Conservation (phyloP, 2,888 invertebrate species). For the Prenolepis imparis region DNA sequence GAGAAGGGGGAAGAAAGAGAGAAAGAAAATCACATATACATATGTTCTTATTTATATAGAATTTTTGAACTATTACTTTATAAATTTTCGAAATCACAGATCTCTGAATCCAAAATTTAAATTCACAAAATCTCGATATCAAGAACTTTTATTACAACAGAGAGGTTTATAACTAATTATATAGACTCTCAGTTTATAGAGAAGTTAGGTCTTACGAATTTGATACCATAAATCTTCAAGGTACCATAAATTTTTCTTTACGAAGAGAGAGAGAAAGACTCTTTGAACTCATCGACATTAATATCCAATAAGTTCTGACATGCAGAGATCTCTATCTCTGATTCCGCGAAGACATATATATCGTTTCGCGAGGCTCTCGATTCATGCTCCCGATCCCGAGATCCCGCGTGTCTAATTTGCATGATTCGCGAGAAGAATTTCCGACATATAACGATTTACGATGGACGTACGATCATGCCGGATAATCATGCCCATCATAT, state of each 20-base stretch:
- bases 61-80: not conserved
- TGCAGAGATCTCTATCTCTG: not conserved
- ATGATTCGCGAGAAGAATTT: constrained; percentile 62
- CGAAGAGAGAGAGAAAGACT: too few species aligned
- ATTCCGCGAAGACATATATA: not conserved
- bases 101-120: not conserved
- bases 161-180: not conserved
- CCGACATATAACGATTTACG: constrained; percentile 69
- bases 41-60: not conserved
- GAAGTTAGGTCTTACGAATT: not conserved
- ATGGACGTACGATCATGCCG: constrained; percentile 65
- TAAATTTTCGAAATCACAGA: not conserved
- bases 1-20: too few species aligned
- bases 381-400: not conserved
- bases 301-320: not conserved
- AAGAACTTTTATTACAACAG: not conserved
- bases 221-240: not conserved
- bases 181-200: not conserved
- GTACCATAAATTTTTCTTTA: not conserved
- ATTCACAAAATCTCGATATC: not conserved
- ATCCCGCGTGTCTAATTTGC: constrained; percentile 27
- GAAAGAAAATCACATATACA: not conserved
- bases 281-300: not conserved
- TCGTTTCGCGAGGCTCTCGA: not conserved
- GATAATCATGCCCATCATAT: constrained; percentile 68